Conservation (phyloP, 2,113 vertebrate genomes). For the Psilopsiagon aurifrons region DNA sequence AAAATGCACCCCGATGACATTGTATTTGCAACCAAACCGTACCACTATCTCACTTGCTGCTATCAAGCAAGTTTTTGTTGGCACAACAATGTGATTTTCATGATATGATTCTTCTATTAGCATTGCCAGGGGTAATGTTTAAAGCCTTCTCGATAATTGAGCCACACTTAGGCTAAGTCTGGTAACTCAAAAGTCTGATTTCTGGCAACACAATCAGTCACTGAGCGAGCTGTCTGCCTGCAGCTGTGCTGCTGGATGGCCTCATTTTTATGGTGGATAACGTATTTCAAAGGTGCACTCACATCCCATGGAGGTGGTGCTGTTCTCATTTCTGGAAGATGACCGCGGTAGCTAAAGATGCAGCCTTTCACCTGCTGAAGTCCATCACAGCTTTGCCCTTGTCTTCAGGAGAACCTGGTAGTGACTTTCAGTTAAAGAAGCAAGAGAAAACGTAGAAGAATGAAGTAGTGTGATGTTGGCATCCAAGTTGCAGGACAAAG, state of each 20-base stretch:
- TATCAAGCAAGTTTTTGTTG: rapidly evolving
- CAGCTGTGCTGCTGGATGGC: background rate
- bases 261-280: background rate
- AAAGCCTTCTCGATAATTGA: background rate
- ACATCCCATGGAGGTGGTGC: background rate
- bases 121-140: background rate
- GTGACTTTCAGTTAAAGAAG: background rate
- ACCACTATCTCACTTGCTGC: background rate
- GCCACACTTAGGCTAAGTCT: background rate
- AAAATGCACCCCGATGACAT: background rate
- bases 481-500: background rate
- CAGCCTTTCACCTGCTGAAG: slow-evolving; percentile 19
- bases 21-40: background rate
- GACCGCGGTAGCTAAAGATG: background rate
- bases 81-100: background rate
- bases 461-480: background rate
- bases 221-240: background rate
- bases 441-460: background rate
- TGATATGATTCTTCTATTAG: background rate
- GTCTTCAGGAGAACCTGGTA: background rate
- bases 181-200: background rate
- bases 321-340: background rate
- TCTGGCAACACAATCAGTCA: background rate
- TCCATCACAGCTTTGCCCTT: background rate
- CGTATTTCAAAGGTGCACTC: slow-evolving; percentile 13